A percentile compares a stretch with the other conserved stretches of the same genome.
Conservation (phyloP, 2,113 vertebrate genomes). For the Nannobrachium achirus region DNA sequence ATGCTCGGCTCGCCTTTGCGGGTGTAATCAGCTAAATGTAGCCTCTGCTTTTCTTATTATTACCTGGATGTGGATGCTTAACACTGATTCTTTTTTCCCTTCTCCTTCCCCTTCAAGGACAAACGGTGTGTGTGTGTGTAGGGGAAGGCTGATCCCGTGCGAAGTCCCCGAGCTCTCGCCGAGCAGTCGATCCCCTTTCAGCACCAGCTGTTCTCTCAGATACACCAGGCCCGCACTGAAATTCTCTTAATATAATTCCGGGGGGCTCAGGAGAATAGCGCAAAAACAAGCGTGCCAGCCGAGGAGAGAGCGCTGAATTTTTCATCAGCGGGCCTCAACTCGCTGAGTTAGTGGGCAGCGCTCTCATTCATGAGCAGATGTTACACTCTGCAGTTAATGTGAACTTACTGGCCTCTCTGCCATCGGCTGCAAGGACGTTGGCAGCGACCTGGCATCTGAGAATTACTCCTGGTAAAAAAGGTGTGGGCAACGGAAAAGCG, state of each 20-base stretch:
- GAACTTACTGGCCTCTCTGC: slow-evolving; percentile 94
- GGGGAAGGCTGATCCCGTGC: slow-evolving; percentile 86
- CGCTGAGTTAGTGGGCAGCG: slow-evolving; percentile 91
- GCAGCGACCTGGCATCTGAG: slow-evolving; percentile 90
- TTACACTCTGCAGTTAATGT: slow-evolving; percentile 92
- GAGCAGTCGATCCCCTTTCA: slow-evolving; percentile 93
- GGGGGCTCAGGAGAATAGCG: slow-evolving; percentile 96
- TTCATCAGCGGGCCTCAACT: slow-evolving; percentile 93
- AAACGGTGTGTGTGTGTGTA: slow-evolving; percentile 78
- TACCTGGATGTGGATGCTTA: slow-evolving; percentile 60
- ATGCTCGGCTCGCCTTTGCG: slow-evolving; percentile 28
- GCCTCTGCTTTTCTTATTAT: slow-evolving; percentile 67
- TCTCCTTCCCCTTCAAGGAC: slow-evolving; percentile 95
- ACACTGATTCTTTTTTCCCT: slow-evolving; percentile 63
- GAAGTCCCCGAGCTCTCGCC: slow-evolving; percentile 89
- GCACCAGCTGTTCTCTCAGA: slow-evolving; percentile 98
- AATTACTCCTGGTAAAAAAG: slow-evolving; percentile 84
- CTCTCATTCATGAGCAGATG: slow-evolving; percentile 99
- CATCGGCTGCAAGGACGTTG: slow-evolving; percentile 93
- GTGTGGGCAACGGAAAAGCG: slow-evolving; percentile 54
- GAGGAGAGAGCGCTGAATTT: slow-evolving; percentile 97
- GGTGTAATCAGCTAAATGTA: slow-evolving; percentile 70
- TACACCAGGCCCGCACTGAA: slow-evolving; percentile 92
- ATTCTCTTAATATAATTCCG: slow-evolving; percentile 99
- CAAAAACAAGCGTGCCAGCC: slow-evolving; percentile 97